phyloP scores from a whole-genome alignment of 2,797 vertebrate genomes.

The Hippocampus kuda region DNA sequence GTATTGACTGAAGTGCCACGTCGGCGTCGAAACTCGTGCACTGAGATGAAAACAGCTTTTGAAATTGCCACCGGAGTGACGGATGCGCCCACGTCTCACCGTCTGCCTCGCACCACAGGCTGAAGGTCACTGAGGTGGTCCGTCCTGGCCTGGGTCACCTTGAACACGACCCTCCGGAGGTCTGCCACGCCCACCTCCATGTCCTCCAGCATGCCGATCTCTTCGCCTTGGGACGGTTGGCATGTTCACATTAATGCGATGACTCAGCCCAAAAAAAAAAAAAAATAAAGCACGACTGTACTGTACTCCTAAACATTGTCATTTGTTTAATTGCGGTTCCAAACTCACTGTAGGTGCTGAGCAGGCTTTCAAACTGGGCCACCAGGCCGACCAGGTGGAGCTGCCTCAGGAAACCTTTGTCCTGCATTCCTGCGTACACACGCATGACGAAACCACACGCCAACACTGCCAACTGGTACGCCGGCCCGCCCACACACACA shows the following conservation, averaged over 20 bases:
- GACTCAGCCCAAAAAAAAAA: not conserved
- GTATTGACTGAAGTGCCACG: too few relatives aligned
- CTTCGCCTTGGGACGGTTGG: slow-evolving; percentile 75
- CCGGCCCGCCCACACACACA: slow-evolving; percentile 4
- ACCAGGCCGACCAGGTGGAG: slow-evolving; percentile 86
- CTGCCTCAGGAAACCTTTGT: slow-evolving; percentile 84
- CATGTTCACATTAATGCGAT: slow-evolving; percentile 1
- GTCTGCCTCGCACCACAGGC: slow-evolving; percentile 82
- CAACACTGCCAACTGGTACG: slow-evolving; percentile 79
- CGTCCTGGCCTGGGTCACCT: slow-evolving; percentile 84
- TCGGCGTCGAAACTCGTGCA: too few relatives aligned
- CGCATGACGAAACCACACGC: slow-evolving; percentile 91
- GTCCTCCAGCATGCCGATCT: slow-evolving; percentile 97
- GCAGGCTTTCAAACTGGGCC: slow-evolving; percentile 91
- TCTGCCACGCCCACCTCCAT: slow-evolving; percentile 93
- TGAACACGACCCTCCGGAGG: slow-evolving; percentile 84
- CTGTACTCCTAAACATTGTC: not conserved
- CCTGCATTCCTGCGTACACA: slow-evolving; percentile 79
- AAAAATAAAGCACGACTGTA: not conserved
- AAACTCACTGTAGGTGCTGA: slow-evolving; percentile 89
- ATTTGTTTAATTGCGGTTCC: not conserved
- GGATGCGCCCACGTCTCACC: slow-evolving; percentile 66
- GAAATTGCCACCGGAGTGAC: not conserved
- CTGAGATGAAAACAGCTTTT: too few relatives aligned
- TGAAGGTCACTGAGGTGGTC: slow-evolving; percentile 73